Conservation (phyloP, 2,113 vertebrate species). For the Todiramphus chloris region DNA sequence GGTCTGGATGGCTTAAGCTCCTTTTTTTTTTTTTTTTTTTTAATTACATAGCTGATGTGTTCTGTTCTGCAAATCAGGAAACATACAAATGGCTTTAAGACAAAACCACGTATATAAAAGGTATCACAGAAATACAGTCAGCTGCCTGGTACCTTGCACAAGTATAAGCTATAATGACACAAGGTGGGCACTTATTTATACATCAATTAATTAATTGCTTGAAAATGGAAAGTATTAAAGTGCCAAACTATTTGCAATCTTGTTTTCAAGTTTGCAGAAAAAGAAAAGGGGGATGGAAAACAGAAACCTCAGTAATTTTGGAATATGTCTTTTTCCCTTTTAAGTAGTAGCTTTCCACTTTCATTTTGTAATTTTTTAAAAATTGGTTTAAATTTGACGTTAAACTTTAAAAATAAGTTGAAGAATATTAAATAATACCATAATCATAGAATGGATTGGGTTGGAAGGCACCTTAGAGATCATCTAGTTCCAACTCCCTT, state of each 20-base stretch:
- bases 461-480: no score
- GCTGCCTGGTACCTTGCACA: not conserved
- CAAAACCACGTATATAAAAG: not conserved
- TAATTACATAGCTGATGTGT: not conserved
- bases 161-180: not conserved
- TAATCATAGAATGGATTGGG: no score
- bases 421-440: not conserved
- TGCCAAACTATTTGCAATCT: not conserved
- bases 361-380: not conserved
- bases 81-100: not conserved
- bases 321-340: not conserved
- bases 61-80: not conserved
- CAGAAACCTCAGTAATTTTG: not conserved
- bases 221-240: not conserved
- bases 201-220: not conserved
- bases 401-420: not conserved
- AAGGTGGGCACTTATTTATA: not conserved
- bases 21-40: not conserved
- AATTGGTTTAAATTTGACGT: not conserved
- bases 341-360: not conserved
- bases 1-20: not conserved
- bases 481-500: no score
- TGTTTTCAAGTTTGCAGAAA: not conserved
- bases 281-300: fast-evolving
- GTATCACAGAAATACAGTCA: not conserved